Percentiles rank a stretch among this genome's conserved stretches.
phyloP scores from a whole-genome alignment of 2,797 vertebrate species.

The Sylvia borin region DNA sequence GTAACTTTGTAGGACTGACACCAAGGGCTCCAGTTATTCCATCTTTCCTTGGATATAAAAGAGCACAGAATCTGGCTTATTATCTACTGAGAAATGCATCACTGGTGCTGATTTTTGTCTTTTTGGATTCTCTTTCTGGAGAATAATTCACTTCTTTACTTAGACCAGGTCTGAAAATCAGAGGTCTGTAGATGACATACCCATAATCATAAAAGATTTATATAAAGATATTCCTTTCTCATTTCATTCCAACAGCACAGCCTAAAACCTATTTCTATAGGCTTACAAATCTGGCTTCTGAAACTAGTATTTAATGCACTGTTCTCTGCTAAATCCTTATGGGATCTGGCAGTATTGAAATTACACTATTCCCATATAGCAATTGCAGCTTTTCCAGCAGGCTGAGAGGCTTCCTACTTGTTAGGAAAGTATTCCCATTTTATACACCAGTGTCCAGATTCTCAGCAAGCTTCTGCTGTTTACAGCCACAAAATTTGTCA shows the following conservation, averaged over 20 bases:
- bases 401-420: conserved; percentile 7
- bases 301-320: conserved; percentile 20
- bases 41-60: background rate
- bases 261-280: conserved; percentile 74
- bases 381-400: conserved; percentile 36
- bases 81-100: background rate
- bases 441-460: conserved; percentile 21
- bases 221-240: conserved; percentile 69
- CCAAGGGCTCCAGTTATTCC: background rate
- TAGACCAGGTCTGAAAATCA: conserved; percentile 61
- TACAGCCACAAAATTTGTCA: conserved; percentile 56
- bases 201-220: conserved; percentile 73
- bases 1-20: background rate
- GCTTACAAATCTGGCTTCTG: conserved; percentile 77
- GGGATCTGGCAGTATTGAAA: conserved; percentile 18
- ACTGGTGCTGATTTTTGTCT: conserved; percentile 52
- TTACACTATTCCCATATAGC: background rate
- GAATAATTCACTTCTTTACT: conserved; percentile 62
- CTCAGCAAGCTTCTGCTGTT: conserved; percentile 52
- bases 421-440: conserved; percentile 25
- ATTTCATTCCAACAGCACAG: conserved; percentile 53
- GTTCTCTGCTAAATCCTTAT: conserved; percentile 51
- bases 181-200: conserved; percentile 53
- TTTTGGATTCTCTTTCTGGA: conserved; percentile 1
- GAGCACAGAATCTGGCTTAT: background rate